Evolutionary conservation across 2,113 vertebrate genomes (phyloP), one percentile per base, ranked within the genome.

Genomic region (Hystrix cristata): DNA sequence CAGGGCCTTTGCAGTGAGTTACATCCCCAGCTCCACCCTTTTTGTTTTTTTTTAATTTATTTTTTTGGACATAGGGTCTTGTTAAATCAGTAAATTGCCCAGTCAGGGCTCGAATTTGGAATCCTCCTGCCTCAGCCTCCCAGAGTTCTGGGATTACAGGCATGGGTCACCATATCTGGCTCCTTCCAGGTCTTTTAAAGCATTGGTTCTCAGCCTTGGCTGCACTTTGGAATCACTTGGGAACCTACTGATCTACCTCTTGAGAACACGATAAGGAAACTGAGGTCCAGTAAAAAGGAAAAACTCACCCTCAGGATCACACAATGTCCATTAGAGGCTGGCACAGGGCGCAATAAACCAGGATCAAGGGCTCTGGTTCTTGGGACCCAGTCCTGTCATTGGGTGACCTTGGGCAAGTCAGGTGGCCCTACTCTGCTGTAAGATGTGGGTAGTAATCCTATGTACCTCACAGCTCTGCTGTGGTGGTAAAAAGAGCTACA

Each of bases 391-490:
- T 38, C 91, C 92, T 34, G 76, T 87, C 87, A 60, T 10, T 48
- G 57, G 62, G 31, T 94, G 93, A 93, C 91, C 91, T 94, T 95
- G 71, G 83, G 29, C 27, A n/a, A 88, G 25, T 94, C 90, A 21
- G 2, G 0, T 27, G 60, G 21, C 83, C 34, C 67, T 92, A 67
- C 65, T 97, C 15, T 0, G 23, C 21, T 21, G 3, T 71, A 23
- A 62, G 48, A 86, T 10, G 87, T 79, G 87, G 51, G 16, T 19
- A 31, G 64, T 78, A 60, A 88, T 60, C 18, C 10, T 92, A 65
- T 0, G 91, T 55, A 71, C n/a, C 16, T 38, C 8, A 53, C 38
- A 31, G 13, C 59, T 53, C 64, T 94, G 51, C 95, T n/a, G 27
- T 11, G 60, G 78, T 19, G 51, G 69, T 89, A 31, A 83, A 83